Base-by-base conservation (phyloP, 1,140 invertebrate genomes). In the Bombus sylvicola region DNA sequence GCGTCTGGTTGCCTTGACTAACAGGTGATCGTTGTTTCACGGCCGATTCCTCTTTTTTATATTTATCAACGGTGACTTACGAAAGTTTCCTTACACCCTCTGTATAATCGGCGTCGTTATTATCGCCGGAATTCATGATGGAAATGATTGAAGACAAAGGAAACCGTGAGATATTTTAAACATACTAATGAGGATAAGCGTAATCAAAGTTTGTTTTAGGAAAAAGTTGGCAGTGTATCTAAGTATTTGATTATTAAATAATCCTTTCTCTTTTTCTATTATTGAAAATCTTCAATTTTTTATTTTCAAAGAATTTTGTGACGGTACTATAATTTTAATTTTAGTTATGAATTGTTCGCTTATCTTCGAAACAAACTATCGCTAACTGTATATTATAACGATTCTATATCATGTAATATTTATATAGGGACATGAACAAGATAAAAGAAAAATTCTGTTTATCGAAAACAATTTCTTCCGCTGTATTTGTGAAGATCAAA, bases 11-110 rank as follows among this genome's bases (percentile, higher is more conserved):
- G 43, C 59, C 39, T 83, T 25, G 53, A 39, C 66, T 47, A 68
- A 85, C 59, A 80, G 83, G 78, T 83, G 82, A 83, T 69, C 69
- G 15, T 18, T 9, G 25, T 25, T 59, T 72, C 79, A 41, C 28
- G 25, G 25, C 37, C 34, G 8, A 37, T 25, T 68, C 8, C 10
- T 31, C 62, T 28, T 41, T n/a, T 12, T 41, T 31, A 12, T 2
- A 43, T 59, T 5, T 4, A 34, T 13, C 34, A 76, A 22, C 34
- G 28, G 31, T 41, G 13, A 72, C 41, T 39, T 9, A 28, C 74
- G 28, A 31, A 34, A 22, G 1, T 39, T 76, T 37, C 1, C 18
- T 73, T 31, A 3, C 13, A 73, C 3, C 39, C n/a, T 43, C 12
- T 13, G 15, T 64, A 53, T 2, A 43, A n/a, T 41, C 6, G 28